Evolutionary conservation across 1,140 invertebrate species (phyloP).

Genomic region (Rhopalosiphum maidis): DNA sequence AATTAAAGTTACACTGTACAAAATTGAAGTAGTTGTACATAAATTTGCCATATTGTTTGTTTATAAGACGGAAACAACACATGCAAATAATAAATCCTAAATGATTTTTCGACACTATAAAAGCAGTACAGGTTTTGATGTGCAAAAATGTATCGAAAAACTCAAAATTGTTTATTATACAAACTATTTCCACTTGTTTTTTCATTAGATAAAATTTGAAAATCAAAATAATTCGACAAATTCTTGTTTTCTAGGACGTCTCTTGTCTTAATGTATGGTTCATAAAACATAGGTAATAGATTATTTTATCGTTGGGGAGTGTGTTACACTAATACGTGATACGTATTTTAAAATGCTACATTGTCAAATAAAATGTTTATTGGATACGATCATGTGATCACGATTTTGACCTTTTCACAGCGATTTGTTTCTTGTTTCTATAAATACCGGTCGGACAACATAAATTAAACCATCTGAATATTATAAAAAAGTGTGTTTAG

Average conservation of each 20-base stretch:
- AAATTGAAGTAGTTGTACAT: neutral
- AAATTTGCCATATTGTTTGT: neutral
- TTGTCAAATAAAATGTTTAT: slow-evolving; percentile 26
- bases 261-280: neutral
- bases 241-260: no score
- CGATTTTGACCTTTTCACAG: slow-evolving; percentile 9
- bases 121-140: no score
- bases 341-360: neutral
- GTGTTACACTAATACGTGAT: neutral
- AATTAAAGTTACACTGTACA: neutral
- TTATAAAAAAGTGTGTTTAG: neutral
- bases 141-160: no score
- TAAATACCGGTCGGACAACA: neutral
- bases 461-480: slow-evolving; percentile 1
- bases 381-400: neutral
- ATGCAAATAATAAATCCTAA: no score
- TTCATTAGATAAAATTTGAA: no score
- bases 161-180: no score
- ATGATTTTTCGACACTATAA: no score
- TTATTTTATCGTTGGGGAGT: neutral
- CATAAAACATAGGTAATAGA: neutral
- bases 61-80: neutral
- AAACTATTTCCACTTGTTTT: no score
- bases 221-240: no score
- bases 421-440: slow-evolving; percentile 17